phyloP scores from a whole-genome alignment of 2,113 vertebrate species.

The Dicaeum eximium region DNA sequence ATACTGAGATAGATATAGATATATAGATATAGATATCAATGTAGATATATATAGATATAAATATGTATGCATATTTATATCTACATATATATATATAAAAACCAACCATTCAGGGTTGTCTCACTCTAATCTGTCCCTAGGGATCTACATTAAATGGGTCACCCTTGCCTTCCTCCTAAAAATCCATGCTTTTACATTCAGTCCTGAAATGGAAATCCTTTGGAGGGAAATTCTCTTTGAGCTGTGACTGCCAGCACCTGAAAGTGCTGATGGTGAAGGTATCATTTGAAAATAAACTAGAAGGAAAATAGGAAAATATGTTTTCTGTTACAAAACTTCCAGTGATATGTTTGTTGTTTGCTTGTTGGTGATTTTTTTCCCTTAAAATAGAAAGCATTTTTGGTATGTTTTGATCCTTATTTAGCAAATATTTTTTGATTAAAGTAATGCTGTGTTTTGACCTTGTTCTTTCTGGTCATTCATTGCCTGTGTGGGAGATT shows the following conservation, averaged over 20 bases:
- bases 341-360: neutral
- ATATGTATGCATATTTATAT: too few species aligned
- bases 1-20: neutral
- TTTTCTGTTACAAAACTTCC: neutral
- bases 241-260: neutral
- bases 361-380: accelerated
- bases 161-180: neutral
- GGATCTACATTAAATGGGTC: neutral
- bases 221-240: neutral
- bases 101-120: neutral
- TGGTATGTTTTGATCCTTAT: neutral
- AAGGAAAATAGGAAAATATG: neutral
- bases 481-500: neutral
- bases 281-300: neutral
- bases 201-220: neutral
- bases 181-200: neutral
- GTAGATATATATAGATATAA: neutral
- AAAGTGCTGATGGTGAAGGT: neutral
- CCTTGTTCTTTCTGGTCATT: neutral
- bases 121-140: neutral
- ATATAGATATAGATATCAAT: too few species aligned
- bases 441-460: neutral
- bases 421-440: neutral
- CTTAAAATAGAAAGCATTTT: neutral
- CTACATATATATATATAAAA: neutral